Conservation (phyloP, 2,113 vertebrate genomes). For the Dryoscopus gambensis region DNA sequence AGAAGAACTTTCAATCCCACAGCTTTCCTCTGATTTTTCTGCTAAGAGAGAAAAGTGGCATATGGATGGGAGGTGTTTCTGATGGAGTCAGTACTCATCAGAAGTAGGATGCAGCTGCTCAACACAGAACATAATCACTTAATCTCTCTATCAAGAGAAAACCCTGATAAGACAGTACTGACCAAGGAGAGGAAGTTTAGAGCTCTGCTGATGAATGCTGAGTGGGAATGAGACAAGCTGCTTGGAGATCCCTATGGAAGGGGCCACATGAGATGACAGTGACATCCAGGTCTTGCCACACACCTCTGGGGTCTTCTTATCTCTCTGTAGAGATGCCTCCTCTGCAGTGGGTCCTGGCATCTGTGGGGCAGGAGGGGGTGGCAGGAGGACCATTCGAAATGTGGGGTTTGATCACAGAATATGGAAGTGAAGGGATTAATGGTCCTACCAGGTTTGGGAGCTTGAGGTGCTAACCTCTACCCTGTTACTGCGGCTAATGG, state of each 20-base stretch:
- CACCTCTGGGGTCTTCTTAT: neutral
- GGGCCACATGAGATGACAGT: neutral
- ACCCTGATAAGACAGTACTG: neutral
- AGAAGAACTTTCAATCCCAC: neutral
- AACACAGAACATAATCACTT: neutral
- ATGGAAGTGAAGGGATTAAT: neutral
- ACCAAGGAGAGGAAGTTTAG: neutral
- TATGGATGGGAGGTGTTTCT: neutral
- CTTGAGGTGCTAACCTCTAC: neutral
- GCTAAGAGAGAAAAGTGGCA: neutral
- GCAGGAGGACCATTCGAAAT: neutral
- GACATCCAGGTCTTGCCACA: neutral
- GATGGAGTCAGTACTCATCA: neutral
- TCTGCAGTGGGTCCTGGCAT: neutral
- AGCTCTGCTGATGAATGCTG: neutral
- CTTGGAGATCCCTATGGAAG: neutral
- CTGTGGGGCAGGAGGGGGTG: fast-evolving
- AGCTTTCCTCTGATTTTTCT: neutral
- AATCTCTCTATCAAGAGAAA: neutral
- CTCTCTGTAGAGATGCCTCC: neutral
- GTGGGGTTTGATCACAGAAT: neutral
- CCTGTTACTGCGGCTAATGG: too few relatives aligned
- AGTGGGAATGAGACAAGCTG: neutral
- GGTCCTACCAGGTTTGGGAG: neutral
- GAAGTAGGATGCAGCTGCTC: neutral